phyloP scores from a whole-genome alignment of 1,140 invertebrate species.

The Hetaerina americana region DNA sequence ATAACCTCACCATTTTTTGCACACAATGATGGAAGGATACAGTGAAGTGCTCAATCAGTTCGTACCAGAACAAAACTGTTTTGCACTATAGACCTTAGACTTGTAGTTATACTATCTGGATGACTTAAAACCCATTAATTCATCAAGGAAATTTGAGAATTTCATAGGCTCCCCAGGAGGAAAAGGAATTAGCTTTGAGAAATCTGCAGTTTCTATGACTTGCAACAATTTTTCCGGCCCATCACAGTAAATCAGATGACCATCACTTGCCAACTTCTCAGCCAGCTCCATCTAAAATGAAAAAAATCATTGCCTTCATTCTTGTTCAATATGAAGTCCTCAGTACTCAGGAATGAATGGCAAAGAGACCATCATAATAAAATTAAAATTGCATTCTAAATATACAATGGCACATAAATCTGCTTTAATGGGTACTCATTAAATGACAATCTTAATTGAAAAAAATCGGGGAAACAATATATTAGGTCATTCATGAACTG shows the following conservation, averaged over 20 bases:
- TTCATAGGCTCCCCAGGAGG: neutral
- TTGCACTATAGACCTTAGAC: too few relatives aligned
- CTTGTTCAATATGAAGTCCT: neutral
- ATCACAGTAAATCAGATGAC: neutral
- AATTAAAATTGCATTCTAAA: neutral
- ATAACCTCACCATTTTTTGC: too few relatives aligned
- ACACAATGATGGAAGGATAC: too few relatives aligned
- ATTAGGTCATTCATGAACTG: too few relatives aligned
- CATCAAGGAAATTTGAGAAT: neutral
- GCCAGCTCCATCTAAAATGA: neutral
- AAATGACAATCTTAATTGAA: too few relatives aligned
- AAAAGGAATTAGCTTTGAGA: neutral
- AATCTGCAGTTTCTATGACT: neutral
- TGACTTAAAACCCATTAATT: neutral
- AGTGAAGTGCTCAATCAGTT: too few relatives aligned
- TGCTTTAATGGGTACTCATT: too few relatives aligned
- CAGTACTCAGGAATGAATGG: neutral
- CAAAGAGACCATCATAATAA: neutral
- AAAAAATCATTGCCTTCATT: neutral
- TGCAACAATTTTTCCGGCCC: neutral
- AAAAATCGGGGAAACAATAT: too few relatives aligned
- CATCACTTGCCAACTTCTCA: neutral
- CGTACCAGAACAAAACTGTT: too few relatives aligned
- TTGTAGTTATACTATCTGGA: too few relatives aligned
- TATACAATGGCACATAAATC: neutral